A percentile compares a stretch with the other conserved stretches of the same genome.
These are phyloP conservation scores for Atethmia centrago DNA, from an alignment of 2,888 invertebrate genomes.

Conservation along the genomic window DNA sequence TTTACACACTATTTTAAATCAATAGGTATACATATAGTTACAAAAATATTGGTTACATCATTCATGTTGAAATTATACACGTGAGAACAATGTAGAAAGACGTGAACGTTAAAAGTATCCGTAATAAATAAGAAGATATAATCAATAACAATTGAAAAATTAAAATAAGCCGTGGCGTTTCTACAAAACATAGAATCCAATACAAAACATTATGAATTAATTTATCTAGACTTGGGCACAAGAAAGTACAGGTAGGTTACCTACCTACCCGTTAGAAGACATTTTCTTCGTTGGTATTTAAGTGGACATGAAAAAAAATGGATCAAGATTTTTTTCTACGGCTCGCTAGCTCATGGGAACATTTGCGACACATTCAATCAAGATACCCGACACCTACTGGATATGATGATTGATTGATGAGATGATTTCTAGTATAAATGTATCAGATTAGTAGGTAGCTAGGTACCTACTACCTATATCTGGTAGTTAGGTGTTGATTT, in stretches of 20 bases:
- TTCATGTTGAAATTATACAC: too few species aligned
- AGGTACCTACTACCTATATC: too few species aligned
- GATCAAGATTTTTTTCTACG: slow-evolving; percentile 12
- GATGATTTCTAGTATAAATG: slow-evolving; percentile 42
- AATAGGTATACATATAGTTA: too few species aligned
- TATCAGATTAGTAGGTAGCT: not conserved
- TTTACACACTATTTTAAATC: too few species aligned
- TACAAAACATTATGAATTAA: not conserved
- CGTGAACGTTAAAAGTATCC: too few species aligned
- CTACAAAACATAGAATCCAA: not conserved
- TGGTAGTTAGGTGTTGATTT: too few species aligned
- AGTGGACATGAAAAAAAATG: not conserved
- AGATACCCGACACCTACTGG: slow-evolving; percentile 42
- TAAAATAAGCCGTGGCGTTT: too few species aligned
- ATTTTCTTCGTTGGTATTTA: not conserved
- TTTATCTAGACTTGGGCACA: not conserved
- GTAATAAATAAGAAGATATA: too few species aligned
- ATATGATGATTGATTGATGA: slow-evolving; percentile 41
- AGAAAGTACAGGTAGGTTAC: not conserved
- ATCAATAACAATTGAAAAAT: too few species aligned
- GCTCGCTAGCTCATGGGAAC: slow-evolving; percentile 33
- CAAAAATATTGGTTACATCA: too few species aligned
- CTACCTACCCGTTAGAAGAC: not conserved
- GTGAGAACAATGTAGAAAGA: too few species aligned
- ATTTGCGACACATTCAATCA: slow-evolving; percentile 27